Conservation (phyloP, 2,888 invertebrate species). For the Ennomos erosarius region DNA sequence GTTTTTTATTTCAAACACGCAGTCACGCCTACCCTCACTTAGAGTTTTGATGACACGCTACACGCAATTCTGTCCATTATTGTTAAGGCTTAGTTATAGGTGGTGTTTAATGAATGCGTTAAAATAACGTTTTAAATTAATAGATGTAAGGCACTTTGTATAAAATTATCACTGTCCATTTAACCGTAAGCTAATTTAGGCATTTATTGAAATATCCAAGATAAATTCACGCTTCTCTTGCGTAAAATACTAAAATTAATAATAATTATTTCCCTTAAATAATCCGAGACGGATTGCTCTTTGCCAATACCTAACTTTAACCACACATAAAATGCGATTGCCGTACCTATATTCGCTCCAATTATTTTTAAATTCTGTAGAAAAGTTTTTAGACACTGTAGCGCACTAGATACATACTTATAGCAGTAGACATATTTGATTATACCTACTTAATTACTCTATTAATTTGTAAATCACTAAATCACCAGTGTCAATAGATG, state of each 20-base stretch:
- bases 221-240: slow-evolving; percentile 18
- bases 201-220: slow-evolving; percentile 4
- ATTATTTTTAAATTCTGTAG: slow-evolving; percentile 8
- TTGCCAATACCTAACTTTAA: too few species aligned
- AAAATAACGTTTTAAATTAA: slow-evolving; percentile 60
- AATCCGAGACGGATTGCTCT: too few species aligned
- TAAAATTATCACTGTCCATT: slow-evolving; percentile 73
- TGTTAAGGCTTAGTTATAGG: slow-evolving; percentile 62
- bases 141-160: slow-evolving; percentile 70
- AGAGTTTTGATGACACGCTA: slow-evolving; percentile 69
- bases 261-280: background rate
- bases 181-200: slow-evolving; percentile 39
- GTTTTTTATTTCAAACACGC: slow-evolving; percentile 22
- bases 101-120: slow-evolving; percentile 60
- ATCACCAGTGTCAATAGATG: slow-evolving; percentile 22
- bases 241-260: slow-evolving; percentile 8
- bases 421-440: slow-evolving; percentile 13
- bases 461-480: slow-evolving; percentile 26
- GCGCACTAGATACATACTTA: slow-evolving; percentile 4
- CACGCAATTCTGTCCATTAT: slow-evolving; percentile 84
- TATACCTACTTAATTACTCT: background rate
- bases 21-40: slow-evolving; percentile 56
- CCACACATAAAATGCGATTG: background rate
- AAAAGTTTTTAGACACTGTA: slow-evolving; percentile 14
- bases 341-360: slow-evolving; percentile 9